Percentiles rank a stretch among this genome's conserved stretches.
phyloP scores from a whole-genome alignment of 2,797 vertebrate genomes.

The Acipenser oxyrinchus region DNA sequence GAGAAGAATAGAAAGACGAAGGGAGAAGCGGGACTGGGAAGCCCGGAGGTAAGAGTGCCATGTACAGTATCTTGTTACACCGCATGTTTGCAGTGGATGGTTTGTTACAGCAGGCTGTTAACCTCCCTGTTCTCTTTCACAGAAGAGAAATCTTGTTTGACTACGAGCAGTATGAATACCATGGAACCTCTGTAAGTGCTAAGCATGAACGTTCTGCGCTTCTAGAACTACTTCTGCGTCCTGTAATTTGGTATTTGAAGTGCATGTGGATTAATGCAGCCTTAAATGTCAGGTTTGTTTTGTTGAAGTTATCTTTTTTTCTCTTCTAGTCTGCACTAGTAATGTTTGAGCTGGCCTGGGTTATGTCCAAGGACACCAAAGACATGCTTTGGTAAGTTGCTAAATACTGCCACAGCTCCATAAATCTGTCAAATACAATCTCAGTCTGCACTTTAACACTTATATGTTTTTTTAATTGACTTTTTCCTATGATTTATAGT shows the following conservation, averaged over 20 bases:
- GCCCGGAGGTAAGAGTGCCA: constrained; percentile 64
- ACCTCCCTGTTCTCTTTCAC: not conserved
- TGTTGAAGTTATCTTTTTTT: constrained; percentile 2
- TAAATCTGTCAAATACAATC: no score
- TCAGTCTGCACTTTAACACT: no score
- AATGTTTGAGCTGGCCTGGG: constrained; percentile 93
- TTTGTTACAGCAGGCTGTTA: not conserved
- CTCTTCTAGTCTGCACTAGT: constrained; percentile 77
- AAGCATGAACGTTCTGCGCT: no score
- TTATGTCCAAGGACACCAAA: constrained; percentile 92
- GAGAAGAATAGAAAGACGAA: constrained; percentile 73
- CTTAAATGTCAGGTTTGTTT: no score
- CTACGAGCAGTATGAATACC: constrained; percentile 95
- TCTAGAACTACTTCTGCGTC: no score
- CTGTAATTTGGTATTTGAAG: no score
- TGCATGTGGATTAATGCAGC: no score
- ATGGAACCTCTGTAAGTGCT: constrained; percentile 88
- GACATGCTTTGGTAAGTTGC: constrained; percentile 89
- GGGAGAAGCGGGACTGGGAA: constrained; percentile 81
- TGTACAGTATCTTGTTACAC: not conserved
- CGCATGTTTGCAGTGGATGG: not conserved
- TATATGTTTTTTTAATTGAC: no score
- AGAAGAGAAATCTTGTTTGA: constrained; percentile 95
- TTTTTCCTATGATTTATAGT: not conserved
- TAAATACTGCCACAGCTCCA: not conserved